Conservation (phyloP, 2,797 vertebrate genomes). For the Momotus momota region DNA sequence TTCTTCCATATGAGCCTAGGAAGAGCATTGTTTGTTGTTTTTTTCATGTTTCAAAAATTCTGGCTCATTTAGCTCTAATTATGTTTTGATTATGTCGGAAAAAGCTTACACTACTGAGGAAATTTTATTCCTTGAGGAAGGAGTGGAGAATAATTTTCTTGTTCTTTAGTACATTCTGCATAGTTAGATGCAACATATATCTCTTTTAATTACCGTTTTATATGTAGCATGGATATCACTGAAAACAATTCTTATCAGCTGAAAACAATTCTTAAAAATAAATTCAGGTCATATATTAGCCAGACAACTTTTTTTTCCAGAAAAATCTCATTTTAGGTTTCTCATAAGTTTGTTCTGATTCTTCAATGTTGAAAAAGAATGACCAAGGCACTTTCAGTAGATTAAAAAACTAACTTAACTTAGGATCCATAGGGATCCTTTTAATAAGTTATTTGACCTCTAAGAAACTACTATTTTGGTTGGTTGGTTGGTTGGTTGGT, state of each 20-base stretch:
- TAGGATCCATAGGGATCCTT: neutral
- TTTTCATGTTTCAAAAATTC: neutral
- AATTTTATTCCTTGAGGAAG: neutral
- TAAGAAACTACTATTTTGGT: neutral
- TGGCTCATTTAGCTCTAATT: neutral
- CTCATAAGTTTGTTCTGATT: neutral
- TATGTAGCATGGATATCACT: constrained; percentile 3
- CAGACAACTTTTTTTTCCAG: neutral
- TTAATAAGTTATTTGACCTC: neutral
- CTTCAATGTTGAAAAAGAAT: neutral
- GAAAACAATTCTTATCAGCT: neutral
- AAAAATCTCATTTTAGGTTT: neutral
- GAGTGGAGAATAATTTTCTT: neutral
- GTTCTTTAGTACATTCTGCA: neutral
- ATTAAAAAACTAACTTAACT: neutral
- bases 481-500: too few relatives aligned
- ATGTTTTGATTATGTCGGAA: neutral
- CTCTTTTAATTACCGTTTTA: constrained; percentile 36
- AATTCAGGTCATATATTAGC: neutral
- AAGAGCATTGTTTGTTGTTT: neutral
- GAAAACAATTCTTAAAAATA: constrained; percentile 10
- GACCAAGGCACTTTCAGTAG: neutral
- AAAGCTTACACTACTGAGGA: neutral
- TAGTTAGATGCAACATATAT: constrained; percentile 28
- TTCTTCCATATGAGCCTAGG: neutral